Percentiles rank a stretch among this genome's conserved stretches.
These are phyloP conservation scores for Picathartes gymnocephalus DNA, from an alignment of 2,113 vertebrate species.

Conservation along the genomic window DNA sequence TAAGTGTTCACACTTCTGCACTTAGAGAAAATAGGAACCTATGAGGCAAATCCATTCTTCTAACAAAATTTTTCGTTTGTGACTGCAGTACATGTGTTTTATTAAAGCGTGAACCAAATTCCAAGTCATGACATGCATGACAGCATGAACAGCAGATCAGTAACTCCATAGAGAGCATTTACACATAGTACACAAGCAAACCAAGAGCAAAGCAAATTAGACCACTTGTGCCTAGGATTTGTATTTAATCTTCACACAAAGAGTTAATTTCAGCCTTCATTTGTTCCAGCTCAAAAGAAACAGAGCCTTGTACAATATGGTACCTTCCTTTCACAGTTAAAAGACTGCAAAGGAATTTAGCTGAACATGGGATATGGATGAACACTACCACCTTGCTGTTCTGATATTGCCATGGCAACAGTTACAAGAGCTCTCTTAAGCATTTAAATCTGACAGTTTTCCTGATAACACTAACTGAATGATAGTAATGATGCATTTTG, in stretches of 20 bases:
- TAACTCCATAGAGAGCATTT: neutral
- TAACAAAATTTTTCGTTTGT: neutral
- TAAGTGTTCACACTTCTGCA: neutral
- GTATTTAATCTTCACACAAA: neutral
- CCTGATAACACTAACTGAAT: slow-evolving; percentile 26
- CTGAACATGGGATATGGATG: slow-evolving; percentile 42
- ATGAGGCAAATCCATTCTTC: neutral
- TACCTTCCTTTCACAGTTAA: neutral
- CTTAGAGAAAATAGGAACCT: neutral
- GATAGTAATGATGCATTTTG: slow-evolving; percentile 23
- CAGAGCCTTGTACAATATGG: neutral
- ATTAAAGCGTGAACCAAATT: neutral
- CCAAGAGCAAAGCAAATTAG: neutral
- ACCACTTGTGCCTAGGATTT: neutral
- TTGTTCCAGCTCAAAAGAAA: neutral
- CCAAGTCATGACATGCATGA: neutral
- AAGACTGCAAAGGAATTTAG: slow-evolving; percentile 23
- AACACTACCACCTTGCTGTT: slow-evolving; percentile 1
- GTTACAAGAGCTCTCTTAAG: slow-evolving; percentile 38
- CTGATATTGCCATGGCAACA: slow-evolving; percentile 66
- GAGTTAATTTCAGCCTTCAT: neutral
- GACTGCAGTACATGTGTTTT: neutral
- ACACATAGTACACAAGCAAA: neutral
- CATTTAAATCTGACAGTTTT: slow-evolving; percentile 61
- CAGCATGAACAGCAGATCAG: neutral